Evolutionary conservation across 1,140 invertebrate species (phyloP), one percentile per base, ranked within the genome.

Genomic region (Euura lappo): DNA sequence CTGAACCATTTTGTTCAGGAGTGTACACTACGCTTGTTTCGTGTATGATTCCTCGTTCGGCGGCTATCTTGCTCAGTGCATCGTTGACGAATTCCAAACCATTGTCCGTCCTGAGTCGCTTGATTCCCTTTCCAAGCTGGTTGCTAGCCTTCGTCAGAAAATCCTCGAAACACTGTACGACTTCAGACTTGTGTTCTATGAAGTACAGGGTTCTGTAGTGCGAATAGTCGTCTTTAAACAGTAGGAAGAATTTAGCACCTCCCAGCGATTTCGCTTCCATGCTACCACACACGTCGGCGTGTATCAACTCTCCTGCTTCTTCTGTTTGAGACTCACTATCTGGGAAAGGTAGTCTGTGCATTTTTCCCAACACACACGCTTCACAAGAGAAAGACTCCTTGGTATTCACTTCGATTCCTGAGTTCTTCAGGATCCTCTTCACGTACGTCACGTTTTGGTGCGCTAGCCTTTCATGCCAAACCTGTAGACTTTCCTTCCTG

Each of bases 61-160:
- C 84, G 80, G 86, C 87, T 84, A 87, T 73, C 81, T 80, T 65
- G 81, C 81, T 81, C 10, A 88, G 69, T 44, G 82, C 76, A 70
- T 78, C 74, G 69, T 86, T 88, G 0, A 83, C 64, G 73, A 85
- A 86, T 60, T 89, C 87, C 7, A 78, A 44, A 4, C 85, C 88
- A 81, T 88, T 88, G 71, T 90, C 88, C n/a, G 79, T 82, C 73
- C 83, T 76, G 2, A 90, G 70, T 6, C 45, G 71, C 71, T 86
- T 83, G 3, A 87, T 74, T 74, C 75, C 81, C 44, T 80, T 77
- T 60, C 77, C 77, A 42, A 79, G 82, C 70, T 83, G 77, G 47
- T 76, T 82, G 76, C 87, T 77, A 2, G 77, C 76, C 69, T 81
- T 74, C 60, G 74, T 76, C 28, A 87, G 73, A 73, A 82, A 88